Base-by-base conservation (phyloP, 1,140 invertebrate genomes). In the Apis dorsata region DNA sequence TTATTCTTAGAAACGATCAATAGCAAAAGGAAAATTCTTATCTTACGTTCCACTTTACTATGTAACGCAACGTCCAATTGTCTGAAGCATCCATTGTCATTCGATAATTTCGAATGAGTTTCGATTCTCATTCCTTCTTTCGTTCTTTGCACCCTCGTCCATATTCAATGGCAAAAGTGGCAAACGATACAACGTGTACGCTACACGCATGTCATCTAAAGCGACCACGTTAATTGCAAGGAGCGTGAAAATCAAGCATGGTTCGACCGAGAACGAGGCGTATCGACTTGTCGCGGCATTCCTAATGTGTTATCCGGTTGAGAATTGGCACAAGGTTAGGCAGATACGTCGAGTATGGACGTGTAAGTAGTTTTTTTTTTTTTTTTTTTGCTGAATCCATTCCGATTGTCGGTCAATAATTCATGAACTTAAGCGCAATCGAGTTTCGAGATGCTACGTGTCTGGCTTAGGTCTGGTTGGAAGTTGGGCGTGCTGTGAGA, bases 251-350 rank as follows among this genome's bases (percentile, higher is more conserved):
- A 66, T 76, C 28, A 44, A 49, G 66, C 55, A 28, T 53, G 34
- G 69, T 51, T 68, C 71, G 71, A 21, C 21, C n/a, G n/a, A 17
- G 59, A 63, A 82, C 77, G 24, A 62, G 28, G 75, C 79, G 75
- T 65, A 83, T 78, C 81, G 10, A 19, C 19, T 49, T 9, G 55
- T 69, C 53, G 57, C 65, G 24, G 73, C 78, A 75, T 85, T 79
- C 85, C 62, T 76, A 24, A 71, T 81, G 60, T 78, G 19, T 49
- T 63, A 73, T 51, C 12, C 51, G 83, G 55, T 28, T 28, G 34
- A 34, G 49, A 85, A 85, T 53, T 89, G 73, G 81, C 65, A 77
- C 81, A 88, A 85, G 84, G 80, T 82, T 83, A 66, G 55, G 24
- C 66, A 79, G 76, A 79, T 49, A 53, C 53, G 51, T 60, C 59